Evolutionary conservation across 2,888 invertebrate genomes (phyloP).

Genomic region (Colletes collaris): DNA sequence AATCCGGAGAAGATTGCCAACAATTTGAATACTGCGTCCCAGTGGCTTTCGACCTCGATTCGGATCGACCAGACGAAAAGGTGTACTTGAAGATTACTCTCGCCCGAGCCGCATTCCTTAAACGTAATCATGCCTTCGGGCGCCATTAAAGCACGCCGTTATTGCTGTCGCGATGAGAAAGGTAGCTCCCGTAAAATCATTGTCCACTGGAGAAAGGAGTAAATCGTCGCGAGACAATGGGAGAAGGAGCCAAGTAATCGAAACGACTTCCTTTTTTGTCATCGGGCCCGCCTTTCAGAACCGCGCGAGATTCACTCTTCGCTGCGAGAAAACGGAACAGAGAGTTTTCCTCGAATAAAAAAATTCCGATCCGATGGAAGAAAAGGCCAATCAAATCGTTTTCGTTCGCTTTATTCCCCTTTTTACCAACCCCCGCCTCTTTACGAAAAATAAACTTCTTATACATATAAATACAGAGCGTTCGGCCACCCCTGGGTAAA

Average conservation of each 20-base stretch:
- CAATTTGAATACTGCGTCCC: too few species aligned
- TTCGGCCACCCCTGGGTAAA: too few species aligned
- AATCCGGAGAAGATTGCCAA: too few species aligned
- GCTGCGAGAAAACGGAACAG: neutral
- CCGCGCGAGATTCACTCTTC: too few species aligned
- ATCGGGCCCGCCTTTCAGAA: neutral
- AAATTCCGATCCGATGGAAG: too few species aligned
- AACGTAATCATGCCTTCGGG: constrained; percentile 39
- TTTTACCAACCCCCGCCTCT: too few species aligned
- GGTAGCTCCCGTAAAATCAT: constrained; percentile 26
- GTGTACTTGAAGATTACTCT: neutral
- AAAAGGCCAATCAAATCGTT: too few species aligned
- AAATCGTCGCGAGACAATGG: neutral
- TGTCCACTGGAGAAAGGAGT: constrained; percentile 11
- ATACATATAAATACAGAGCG: too few species aligned
- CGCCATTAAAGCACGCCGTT: constrained; percentile 37
- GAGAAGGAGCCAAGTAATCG: neutral
- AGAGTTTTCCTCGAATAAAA: neutral
- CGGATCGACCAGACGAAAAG: neutral
- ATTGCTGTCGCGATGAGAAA: constrained; percentile 34
- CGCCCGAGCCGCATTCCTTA: constrained; percentile 48
- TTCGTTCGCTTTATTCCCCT: too few species aligned
- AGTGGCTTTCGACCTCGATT: too few species aligned
- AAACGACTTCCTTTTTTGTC: constrained; percentile 2
- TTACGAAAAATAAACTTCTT: too few species aligned